Base-by-base conservation (phyloP, 1,140 invertebrate genomes). In the Vollenhovia emeryi region DNA sequence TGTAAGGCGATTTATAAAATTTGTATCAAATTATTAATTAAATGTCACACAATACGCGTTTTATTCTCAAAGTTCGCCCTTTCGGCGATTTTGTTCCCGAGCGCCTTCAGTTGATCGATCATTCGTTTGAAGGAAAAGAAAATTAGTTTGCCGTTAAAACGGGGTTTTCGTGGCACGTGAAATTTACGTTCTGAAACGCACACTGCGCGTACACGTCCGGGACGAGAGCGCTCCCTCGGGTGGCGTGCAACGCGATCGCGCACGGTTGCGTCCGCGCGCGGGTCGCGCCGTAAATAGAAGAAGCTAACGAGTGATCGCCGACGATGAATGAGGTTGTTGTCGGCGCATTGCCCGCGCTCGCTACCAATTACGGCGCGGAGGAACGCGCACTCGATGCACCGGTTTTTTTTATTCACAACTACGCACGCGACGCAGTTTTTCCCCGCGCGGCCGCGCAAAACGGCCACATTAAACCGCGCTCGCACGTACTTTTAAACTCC, bases 301-400 rank as follows among this genome's bases (percentile, higher is more conserved):
- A 74, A 18, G 45, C 62, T 78, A 86, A 88, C 62, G 43, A 82
- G 76, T 73, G 68, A 80, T 30, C 84, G 40, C 52, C 75, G n/a
- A 27, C 60, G 69, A 89, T 84, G 85, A 89, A 86, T 80, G 88
- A 80, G 40, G 40, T 48, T 84, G 48, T 87, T 89, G 68, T 88
- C 71, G 50, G 66, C 66, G 66, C 48, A 50, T 64, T 55, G 52
- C 69, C 78, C 66, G 30, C 52, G 48, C 13, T 59, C 64, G 78
- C 60, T 52, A 75, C 21, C 86, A 89, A 89, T 89, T 89, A 86
- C 66, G 62, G 71, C 21, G 52, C 21, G 40, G 36, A 83, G 52
- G 62, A 68, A 48, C 15, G 55, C 68, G n/a, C n/a, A n/a, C n/a
- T n/a, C n/a, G 45, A 73, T 30, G 27, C 40, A 52, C 52, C 59